Conservation (phyloP, 2,113 vertebrate species). For the Alaudala cheleensis region DNA sequence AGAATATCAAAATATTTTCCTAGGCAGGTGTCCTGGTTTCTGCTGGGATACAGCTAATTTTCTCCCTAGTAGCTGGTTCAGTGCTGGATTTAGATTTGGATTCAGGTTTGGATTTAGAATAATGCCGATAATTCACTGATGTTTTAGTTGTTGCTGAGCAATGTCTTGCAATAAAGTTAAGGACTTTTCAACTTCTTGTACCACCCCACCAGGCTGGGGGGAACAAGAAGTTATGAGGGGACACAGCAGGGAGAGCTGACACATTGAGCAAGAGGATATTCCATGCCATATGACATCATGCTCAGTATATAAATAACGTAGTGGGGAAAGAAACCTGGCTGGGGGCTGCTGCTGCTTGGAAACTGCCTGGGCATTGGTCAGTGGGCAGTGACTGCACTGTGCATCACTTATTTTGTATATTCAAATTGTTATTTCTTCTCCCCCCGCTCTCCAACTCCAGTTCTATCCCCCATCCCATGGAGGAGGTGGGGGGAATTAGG, state of each 20-base stretch:
- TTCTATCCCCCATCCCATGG: not conserved
- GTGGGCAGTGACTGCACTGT: not conserved
- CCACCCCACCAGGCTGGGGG: not conserved
- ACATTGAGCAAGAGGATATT: not conserved
- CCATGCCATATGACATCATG: not conserved
- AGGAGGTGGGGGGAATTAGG: not conserved
- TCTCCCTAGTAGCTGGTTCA: not conserved
- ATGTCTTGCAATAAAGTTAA: not conserved
- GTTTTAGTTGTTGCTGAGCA: not conserved
- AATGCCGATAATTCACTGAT: not conserved
- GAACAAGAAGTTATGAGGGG: not conserved
- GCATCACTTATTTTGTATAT: not conserved
- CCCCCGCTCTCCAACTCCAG: not conserved
- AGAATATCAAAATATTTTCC: not conserved
- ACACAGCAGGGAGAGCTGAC: not conserved
- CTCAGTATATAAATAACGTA: not conserved
- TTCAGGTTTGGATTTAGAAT: not conserved
- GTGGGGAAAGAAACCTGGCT: not conserved
- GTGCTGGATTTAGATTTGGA: too few relatives aligned
- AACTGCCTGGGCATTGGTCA: not conserved
- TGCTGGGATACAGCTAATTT: not conserved
- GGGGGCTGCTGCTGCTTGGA: not conserved
- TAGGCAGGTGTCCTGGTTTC: not conserved
- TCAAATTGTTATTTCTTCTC: not conserved
- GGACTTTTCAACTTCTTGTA: not conserved